Evolutionary conservation across 2,888 invertebrate species (phyloP).

Genomic region (Ornithoptera alexandrae): DNA sequence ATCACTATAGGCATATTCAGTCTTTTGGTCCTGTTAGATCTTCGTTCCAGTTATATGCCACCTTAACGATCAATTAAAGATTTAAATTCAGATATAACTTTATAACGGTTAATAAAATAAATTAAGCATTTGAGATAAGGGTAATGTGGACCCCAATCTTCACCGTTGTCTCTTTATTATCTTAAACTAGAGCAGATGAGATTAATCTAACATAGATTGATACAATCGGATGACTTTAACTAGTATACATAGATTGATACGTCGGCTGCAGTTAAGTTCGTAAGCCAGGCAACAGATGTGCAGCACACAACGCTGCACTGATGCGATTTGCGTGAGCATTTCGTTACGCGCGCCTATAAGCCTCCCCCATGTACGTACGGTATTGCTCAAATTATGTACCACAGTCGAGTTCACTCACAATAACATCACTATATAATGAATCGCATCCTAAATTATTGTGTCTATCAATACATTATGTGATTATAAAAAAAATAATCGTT

Average conservation of each 20-base stretch:
- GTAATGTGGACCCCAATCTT: too few species aligned
- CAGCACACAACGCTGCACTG: constrained; percentile 51
- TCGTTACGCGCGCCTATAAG: constrained; percentile 63
- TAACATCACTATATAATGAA: constrained; percentile 26
- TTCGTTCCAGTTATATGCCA: too few species aligned
- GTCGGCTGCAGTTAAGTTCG: constrained; percentile 42
- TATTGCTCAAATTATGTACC: constrained; percentile 29
- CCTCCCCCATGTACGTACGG: constrained; percentile 48
- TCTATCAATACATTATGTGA: not conserved
- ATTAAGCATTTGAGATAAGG: too few species aligned
- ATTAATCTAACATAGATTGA: not conserved
- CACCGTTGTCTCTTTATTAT: too few species aligned
- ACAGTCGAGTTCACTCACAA: constrained; percentile 25
- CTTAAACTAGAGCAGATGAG: not conserved
- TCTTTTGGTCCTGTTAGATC: too few species aligned
- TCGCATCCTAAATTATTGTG: constrained; percentile 11
- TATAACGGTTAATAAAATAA: too few species aligned
- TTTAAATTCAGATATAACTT: too few species aligned
- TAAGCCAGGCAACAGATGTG: constrained; percentile 67
- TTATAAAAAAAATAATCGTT: not conserved
- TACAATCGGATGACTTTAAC: not conserved
- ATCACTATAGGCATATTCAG: too few species aligned
- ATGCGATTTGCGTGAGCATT: constrained; percentile 68
- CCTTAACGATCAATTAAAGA: too few species aligned
- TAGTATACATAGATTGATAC: constrained; percentile 10